phyloP scores from a whole-genome alignment of 53 echinoderm and acorn worm genomes.

The Mesocentrotus franciscanus region DNA sequence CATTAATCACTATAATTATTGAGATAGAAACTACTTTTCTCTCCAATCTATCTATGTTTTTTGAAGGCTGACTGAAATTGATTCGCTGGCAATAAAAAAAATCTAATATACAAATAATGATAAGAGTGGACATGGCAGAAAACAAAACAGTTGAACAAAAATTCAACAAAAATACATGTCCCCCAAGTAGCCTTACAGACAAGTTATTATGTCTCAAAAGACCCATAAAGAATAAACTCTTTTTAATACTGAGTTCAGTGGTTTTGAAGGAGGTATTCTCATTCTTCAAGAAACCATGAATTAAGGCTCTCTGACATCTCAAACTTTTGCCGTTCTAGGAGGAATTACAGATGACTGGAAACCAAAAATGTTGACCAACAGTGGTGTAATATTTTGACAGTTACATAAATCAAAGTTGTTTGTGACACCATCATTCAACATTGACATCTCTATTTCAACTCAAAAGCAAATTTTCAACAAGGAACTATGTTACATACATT shows the following conservation, averaged over 20 bases:
- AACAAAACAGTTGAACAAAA: background rate
- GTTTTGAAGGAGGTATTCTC: slow-evolving; percentile 15
- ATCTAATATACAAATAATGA: background rate
- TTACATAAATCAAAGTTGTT: slow-evolving; percentile 48
- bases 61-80: background rate
- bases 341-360: slow-evolving; percentile 42
- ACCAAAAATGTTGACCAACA: slow-evolving; percentile 51
- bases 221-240: slow-evolving; percentile 18
- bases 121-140: background rate
- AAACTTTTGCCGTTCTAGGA: background rate
- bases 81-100: background rate
- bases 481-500: background rate
- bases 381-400: slow-evolving; percentile 41
- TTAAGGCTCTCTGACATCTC: background rate
- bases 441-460: background rate
- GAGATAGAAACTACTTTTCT: too few species aligned
- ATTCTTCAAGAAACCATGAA: background rate
- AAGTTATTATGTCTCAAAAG: slow-evolving; percentile 20
- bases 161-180: background rate
- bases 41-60: background rate
- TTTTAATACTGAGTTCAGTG: background rate
- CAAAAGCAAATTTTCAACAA: background rate
- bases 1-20: too few species aligned
- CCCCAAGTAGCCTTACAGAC: background rate
- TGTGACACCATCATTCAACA: background rate